phyloP scores from a whole-genome alignment of 2,113 vertebrate species.

The Rhipidura dahli region DNA sequence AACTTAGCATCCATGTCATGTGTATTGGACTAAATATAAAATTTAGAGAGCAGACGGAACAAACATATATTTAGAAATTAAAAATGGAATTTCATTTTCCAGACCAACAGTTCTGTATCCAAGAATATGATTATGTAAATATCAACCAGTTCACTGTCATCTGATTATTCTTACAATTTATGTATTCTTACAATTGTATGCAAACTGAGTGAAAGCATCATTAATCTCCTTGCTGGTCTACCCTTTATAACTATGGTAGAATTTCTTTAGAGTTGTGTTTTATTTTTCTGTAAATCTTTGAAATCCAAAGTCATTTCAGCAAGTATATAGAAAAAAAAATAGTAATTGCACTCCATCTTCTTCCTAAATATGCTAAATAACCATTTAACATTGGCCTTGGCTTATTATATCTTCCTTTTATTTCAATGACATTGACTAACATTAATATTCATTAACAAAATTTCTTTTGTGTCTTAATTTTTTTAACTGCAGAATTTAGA shows the following conservation, averaged over 20 bases:
- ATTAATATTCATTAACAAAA: neutral
- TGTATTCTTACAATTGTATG: neutral
- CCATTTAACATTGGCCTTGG: neutral
- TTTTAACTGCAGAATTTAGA: neutral
- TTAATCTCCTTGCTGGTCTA: neutral
- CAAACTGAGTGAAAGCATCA: neutral
- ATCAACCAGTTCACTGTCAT: conserved; percentile 11
- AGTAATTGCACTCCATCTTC: neutral
- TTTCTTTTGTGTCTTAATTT: neutral
- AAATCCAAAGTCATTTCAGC: neutral
- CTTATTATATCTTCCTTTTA: neutral
- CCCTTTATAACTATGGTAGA: neutral
- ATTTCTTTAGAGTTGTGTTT: neutral
- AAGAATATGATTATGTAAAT: neutral
- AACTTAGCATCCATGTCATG: conserved; percentile 37
- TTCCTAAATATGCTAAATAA: neutral
- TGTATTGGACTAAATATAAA: conserved; percentile 47
- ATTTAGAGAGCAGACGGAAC: neutral
- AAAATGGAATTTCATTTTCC: conserved; percentile 43
- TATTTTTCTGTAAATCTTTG: neutral
- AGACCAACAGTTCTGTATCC: neutral
- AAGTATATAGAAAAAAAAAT: neutral
- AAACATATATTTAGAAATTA: conserved; percentile 43
- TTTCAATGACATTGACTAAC: neutral
- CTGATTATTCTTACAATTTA: neutral